Percentiles rank a stretch among this genome's conserved stretches.
Evolutionary conservation across 2,113 vertebrate genomes (phyloP).

Genomic region (Pardalotus punctatus): DNA sequence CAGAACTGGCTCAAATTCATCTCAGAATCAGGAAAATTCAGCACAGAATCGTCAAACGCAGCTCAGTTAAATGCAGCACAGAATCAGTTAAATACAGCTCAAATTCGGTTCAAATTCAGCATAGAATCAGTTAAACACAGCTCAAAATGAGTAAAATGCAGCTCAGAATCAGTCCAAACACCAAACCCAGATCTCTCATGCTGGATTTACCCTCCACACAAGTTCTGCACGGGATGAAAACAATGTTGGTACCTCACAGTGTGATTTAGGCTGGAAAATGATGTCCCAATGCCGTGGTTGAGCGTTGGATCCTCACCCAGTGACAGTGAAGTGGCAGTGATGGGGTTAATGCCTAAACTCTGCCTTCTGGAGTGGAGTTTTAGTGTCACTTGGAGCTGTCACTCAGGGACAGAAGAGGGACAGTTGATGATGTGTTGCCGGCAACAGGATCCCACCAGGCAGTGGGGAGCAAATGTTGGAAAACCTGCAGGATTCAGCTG

Average conservation of each 20-base stretch:
- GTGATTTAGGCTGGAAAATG: not conserved
- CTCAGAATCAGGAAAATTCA: too few relatives aligned
- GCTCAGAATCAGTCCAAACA: not conserved
- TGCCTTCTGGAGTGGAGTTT: not conserved
- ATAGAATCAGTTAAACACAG: accelerated
- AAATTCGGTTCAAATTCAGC: not conserved
- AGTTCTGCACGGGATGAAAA: not conserved
- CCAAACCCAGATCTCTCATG: not conserved
- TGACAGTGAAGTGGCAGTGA: accelerated
- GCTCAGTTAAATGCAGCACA: too few relatives aligned
- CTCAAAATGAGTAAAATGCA: not conserved
- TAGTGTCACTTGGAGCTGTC: not conserved
- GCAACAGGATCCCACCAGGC: not conserved
- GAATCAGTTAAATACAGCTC: not conserved
- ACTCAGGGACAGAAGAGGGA: not conserved
- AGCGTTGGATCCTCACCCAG: not conserved
- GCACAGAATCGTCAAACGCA: too few relatives aligned
- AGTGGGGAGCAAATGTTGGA: not conserved
- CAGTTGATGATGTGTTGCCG: not conserved
- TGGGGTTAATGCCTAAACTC: not conserved
- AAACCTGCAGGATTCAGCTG: not conserved
- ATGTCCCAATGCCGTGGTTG: accelerated
- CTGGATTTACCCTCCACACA: not conserved
- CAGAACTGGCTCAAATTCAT: accelerated
- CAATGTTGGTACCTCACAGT: accelerated